Evolutionary conservation across 2,113 vertebrate genomes (phyloP), one percentile per base, ranked within the genome.

Genomic region (Xenopus tropicalis): DNA sequence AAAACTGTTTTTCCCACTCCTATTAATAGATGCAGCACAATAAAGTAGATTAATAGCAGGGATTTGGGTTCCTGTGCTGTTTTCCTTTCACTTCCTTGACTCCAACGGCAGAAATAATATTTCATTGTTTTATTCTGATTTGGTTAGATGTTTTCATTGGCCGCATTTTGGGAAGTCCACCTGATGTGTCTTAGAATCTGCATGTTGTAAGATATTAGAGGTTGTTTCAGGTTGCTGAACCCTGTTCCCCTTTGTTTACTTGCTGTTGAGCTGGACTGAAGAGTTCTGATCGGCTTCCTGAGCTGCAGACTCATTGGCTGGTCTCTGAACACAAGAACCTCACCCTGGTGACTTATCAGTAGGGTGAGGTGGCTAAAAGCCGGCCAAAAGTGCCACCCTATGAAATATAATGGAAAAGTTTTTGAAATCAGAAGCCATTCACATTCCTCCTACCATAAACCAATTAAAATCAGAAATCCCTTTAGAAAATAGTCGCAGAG

Each of bases 81-180:
- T 83, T 87, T 83, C 85, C 80, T 81, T 87, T 83, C 77, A 77
- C 69, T 86, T 86, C 80, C 83, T 85, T 75, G 82, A 80, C 64
- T 85, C 59, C 4, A 21, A 80, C 81, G 87, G 80, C 81, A 86
- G 79, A 87, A 90, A 88, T 85, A 82, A 88, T 88, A 87, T 82
- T 78, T 83, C 78, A 79, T 84, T 85, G 78, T 77, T 82, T 81
- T 79, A 77, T 80, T 79, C 72, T 71, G 79, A 79, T 17, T 21
- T 61, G 71, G 78, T 48, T 82, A 80, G 19, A 9, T 81, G 70
- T 79, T 81, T 87, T 80, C 65, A 56, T 82, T 85, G 82, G 63
- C 81, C 82, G 68, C n/a, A 42, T 71, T 70, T 66, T 82, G 29
- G 22, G 72, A 77, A 77, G 4, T 24, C 80, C 79, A 81, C 70